Conservation (phyloP, 2,797 vertebrate species). For the Phyllotis vaccarum region DNA sequence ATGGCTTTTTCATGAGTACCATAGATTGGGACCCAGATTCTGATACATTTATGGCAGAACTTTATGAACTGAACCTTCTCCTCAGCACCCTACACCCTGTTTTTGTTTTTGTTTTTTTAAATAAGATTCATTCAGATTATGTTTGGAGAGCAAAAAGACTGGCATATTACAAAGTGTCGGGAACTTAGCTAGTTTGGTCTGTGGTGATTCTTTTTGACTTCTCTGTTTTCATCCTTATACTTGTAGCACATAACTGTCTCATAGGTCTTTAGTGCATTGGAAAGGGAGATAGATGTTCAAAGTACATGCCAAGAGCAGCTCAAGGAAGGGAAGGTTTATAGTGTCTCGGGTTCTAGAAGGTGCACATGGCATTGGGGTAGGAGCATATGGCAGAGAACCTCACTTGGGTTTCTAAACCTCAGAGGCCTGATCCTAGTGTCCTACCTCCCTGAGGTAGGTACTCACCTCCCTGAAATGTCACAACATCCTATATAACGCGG, state of each 20-base stretch:
- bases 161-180: neutral
- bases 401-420: neutral
- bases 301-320: neutral
- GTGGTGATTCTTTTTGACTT: neutral
- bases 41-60: neutral
- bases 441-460: neutral
- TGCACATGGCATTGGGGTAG: neutral
- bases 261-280: neutral
- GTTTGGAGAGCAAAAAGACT: neutral
- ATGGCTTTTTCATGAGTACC: neutral
- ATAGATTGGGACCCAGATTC: neutral
- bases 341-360: too few relatives aligned
- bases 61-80: neutral
- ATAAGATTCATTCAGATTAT: neutral
- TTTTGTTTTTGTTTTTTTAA: too few relatives aligned
- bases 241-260: neutral
- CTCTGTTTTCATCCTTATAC: neutral
- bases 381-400: neutral
- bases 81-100: neutral
- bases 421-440: neutral
- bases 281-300: neutral
- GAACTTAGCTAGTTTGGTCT: neutral
- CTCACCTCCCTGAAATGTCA: neutral
- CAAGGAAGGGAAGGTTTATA: neutral
- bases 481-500: neutral